These are phyloP conservation scores for Noctua janthina DNA, from an alignment of 2,888 invertebrate species.

Conservation along the genomic window DNA sequence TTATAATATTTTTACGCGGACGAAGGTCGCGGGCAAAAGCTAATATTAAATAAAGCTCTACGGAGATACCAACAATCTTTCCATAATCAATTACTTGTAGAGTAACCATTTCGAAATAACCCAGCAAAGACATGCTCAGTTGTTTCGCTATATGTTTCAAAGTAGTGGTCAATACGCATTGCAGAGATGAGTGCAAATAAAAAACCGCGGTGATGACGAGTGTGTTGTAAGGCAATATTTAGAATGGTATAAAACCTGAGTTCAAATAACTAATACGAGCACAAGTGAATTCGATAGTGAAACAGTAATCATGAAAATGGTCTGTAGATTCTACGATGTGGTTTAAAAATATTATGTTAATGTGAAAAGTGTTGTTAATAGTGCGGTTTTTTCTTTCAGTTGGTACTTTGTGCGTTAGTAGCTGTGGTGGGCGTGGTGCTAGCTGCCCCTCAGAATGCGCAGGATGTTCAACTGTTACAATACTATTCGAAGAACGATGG, in stretches of 20 bases:
- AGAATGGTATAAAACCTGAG: conserved; percentile 83
- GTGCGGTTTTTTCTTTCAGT: conserved; percentile 74
- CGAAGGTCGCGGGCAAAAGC: too few relatives aligned
- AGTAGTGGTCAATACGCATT: conserved; percentile 74
- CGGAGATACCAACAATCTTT: background rate
- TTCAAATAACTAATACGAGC: conserved; percentile 74
- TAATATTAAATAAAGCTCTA: background rate
- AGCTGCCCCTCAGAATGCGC: conserved; percentile 80
- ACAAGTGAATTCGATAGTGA: conserved; percentile 70
- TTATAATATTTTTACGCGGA: too few relatives aligned
- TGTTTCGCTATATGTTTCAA: conserved; percentile 73
- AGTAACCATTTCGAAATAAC: conserved; percentile 58
- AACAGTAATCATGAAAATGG: conserved; percentile 81
- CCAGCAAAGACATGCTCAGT: conserved; percentile 78
- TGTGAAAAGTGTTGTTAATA: conserved; percentile 60
- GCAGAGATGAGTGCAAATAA: conserved; percentile 73
- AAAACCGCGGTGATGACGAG: background rate
- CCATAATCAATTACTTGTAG: background rate
- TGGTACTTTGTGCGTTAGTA: conserved; percentile 84
- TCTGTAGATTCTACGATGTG: conserved; percentile 67
- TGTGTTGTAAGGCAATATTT: conserved; percentile 81
- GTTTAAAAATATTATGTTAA: conserved; percentile 15
- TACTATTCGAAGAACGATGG: conserved; percentile 83
- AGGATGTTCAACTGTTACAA: conserved; percentile 78
- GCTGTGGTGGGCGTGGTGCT: conserved; percentile 71